Conservation (phyloP, 2,888 invertebrate species). For the Sesia bembeciformis region DNA sequence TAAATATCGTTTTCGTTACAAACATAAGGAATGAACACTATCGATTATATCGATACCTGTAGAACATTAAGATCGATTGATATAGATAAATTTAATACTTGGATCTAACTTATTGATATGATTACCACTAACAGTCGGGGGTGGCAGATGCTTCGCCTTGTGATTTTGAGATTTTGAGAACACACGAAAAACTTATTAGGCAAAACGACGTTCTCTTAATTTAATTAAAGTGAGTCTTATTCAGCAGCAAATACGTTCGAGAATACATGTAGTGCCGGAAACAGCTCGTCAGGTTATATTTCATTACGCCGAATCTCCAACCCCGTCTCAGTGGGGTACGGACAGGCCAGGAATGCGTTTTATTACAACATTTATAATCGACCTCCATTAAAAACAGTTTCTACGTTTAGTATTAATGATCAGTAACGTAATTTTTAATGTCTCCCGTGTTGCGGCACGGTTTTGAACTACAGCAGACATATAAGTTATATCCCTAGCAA, state of each 20-base stretch:
- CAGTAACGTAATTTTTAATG: constrained; percentile 44
- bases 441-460: neutral
- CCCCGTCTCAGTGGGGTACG: constrained; percentile 56
- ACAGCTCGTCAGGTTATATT: neutral
- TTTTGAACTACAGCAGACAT: too few relatives aligned
- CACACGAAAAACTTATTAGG: neutral
- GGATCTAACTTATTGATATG: constrained; percentile 36
- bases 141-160: constrained; percentile 43
- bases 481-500: too few relatives aligned
- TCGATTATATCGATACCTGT: constrained; percentile 10
- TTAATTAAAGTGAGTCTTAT: neutral
- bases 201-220: neutral
- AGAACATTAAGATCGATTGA: constrained; percentile 32
- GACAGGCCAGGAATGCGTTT: constrained; percentile 46
- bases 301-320: constrained; percentile 10
- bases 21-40: constrained; percentile 11
- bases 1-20: constrained; percentile 17
- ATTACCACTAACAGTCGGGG: constrained; percentile 43
- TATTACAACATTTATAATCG: constrained; percentile 47
- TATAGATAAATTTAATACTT: constrained; percentile 29
- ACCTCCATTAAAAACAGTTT: constrained; percentile 54
- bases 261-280: neutral
- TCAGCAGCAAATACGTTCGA: neutral
- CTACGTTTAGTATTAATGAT: constrained; percentile 57
- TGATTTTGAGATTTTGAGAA: constrained; percentile 15